These are phyloP conservation scores for Muraenolepis orangiensis DNA, from an alignment of 2,797 vertebrate species.

Conservation along the genomic window DNA sequence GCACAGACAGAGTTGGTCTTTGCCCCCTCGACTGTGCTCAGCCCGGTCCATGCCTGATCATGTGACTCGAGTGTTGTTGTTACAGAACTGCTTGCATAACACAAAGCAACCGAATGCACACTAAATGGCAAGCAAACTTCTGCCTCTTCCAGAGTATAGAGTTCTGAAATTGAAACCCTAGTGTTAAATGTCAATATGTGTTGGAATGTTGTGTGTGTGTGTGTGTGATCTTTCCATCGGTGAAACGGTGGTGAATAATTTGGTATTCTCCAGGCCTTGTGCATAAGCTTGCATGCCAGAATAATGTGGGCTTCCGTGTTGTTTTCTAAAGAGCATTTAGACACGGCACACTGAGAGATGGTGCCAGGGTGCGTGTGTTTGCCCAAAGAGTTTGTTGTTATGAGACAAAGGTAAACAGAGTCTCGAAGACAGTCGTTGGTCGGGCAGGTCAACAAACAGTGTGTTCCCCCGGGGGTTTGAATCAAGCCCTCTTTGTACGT, in stretches of 20 bases:
- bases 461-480: constrained; percentile 32
- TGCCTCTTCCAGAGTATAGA: not conserved
- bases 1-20: constrained; percentile 55
- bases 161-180: not conserved
- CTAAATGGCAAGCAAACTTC: not conserved
- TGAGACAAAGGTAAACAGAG: constrained; percentile 44
- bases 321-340: not conserved
- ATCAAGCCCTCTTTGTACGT: not conserved
- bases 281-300: not conserved
- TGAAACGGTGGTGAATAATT: not conserved
- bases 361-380: not conserved
- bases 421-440: constrained; percentile 56
- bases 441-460: constrained; percentile 51
- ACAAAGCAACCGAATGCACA: not conserved
- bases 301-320: not conserved
- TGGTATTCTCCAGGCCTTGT: not conserved
- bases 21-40: constrained; percentile 53
- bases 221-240: not conserved
- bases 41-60: constrained; percentile 50
- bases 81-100: constrained; percentile 60
- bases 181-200: not conserved
- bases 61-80: constrained; percentile 57
- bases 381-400: not conserved
- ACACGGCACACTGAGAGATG: not conserved
- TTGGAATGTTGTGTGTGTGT: not conserved